A percentile compares a stretch with the other conserved stretches of the same genome.
These are phyloP conservation scores for Orgyia antiqua DNA, from an alignment of 2,888 invertebrate genomes.

Conservation along the genomic window DNA sequence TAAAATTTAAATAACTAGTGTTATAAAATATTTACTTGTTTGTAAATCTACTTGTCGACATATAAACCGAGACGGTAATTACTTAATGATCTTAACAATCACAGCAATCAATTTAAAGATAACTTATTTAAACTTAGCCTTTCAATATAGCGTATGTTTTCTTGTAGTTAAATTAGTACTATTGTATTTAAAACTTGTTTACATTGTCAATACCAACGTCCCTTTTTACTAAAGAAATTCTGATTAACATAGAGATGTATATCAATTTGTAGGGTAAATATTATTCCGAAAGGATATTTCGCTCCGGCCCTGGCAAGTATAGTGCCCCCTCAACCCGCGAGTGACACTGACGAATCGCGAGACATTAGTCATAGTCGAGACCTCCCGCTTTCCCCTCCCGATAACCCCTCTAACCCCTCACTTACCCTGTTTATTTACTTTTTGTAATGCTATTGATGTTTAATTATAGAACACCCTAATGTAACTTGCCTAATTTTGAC, in stretches of 20 bases:
- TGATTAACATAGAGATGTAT: conserved; percentile 69
- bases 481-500: conserved; percentile 63
- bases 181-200: too few relatives aligned
- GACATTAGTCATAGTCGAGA: conserved; percentile 83
- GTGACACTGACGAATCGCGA: conserved; percentile 84
- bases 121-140: not conserved
- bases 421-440: conserved; percentile 76
- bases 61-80: not conserved
- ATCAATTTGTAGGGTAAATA: conserved; percentile 65
- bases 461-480: conserved; percentile 74
- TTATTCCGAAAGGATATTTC: conserved; percentile 65
- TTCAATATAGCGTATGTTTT: too few relatives aligned
- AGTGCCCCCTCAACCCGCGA: conserved; percentile 64
- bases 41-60: not conserved
- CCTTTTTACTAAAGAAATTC: conserved; percentile 36
- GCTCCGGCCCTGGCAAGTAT: conserved; percentile 66
- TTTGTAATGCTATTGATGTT: conserved; percentile 78
- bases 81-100: not conserved
- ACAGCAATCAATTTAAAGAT: not conserved
- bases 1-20: too few relatives aligned
- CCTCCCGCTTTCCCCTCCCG: conserved; percentile 59
- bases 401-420: conserved; percentile 62
- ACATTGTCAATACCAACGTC: conserved; percentile 18
- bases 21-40: too few relatives aligned
- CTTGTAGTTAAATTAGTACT: too few relatives aligned